phyloP scores from a whole-genome alignment of 2,797 vertebrate species.

The Lophotriccus pileatus region DNA sequence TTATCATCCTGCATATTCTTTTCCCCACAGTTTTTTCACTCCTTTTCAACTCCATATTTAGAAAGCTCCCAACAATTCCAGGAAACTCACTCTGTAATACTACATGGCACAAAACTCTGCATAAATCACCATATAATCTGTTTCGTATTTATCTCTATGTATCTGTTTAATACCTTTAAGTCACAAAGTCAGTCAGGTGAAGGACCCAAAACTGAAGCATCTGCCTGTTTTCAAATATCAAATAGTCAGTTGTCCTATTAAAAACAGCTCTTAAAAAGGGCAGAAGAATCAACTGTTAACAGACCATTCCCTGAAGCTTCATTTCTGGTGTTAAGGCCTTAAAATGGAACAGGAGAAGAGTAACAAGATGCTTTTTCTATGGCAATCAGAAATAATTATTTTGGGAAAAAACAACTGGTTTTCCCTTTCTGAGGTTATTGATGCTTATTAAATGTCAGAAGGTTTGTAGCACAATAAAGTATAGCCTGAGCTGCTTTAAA shows the following conservation, averaged over 20 bases:
- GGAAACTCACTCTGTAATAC: background rate
- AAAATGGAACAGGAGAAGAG: background rate
- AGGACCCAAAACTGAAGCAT: background rate
- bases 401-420: background rate
- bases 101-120: background rate
- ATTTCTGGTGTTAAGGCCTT: background rate
- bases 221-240: background rate
- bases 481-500: background rate
- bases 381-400: background rate
- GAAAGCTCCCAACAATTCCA: background rate
- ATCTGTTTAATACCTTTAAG: background rate
- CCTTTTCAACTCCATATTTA: background rate
- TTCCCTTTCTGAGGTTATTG: background rate
- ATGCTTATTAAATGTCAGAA: background rate
- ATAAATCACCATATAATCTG: background rate
- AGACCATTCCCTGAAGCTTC: background rate
- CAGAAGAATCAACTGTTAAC: background rate
- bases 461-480: background rate
- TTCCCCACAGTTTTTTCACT: background rate
- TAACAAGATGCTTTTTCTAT: background rate
- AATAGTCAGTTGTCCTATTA: background rate
- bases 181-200: background rate
- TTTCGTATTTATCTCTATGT: background rate
- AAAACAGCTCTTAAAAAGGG: background rate
- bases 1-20: background rate